Percentiles rank a stretch among this genome's conserved stretches.
phyloP scores from a whole-genome alignment of 2,113 vertebrate species.

The Carlito syrichta region DNA sequence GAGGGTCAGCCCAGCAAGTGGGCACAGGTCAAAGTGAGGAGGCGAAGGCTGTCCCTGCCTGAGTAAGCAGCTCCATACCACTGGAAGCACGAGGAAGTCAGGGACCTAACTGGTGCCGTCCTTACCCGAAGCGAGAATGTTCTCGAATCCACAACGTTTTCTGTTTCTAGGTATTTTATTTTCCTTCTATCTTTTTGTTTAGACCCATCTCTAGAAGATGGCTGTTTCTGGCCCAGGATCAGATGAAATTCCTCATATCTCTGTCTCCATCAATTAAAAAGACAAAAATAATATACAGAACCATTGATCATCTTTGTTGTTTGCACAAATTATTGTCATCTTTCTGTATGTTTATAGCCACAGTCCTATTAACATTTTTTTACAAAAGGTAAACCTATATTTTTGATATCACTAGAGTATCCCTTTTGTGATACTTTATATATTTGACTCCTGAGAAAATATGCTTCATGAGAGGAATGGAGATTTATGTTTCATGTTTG shows the following conservation, averaged over 20 bases:
- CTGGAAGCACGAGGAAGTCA: rapidly evolving
- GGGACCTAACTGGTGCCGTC: not conserved
- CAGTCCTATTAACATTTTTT: not conserved
- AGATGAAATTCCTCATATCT: not conserved
- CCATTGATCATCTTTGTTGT: not conserved
- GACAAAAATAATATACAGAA: not conserved
- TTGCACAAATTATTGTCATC: constrained; percentile 38
- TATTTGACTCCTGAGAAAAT: constrained; percentile 63
- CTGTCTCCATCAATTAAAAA: constrained; percentile 22
- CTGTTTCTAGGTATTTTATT: not conserved
- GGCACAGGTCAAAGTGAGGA: too few species aligned
- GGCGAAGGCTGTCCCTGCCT: too few species aligned
- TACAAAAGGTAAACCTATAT: not conserved
- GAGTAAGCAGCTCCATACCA: rapidly evolving
- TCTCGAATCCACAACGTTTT: not conserved
- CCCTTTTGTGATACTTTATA: not conserved
- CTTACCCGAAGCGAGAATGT: not conserved
- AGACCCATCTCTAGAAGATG: not conserved
- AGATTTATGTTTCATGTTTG: constrained; percentile 65
- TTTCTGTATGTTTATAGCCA: not conserved
- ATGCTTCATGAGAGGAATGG: constrained; percentile 60
- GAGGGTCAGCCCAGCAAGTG: not conserved
- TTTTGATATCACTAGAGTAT: constrained; percentile 47
- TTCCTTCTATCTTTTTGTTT: not conserved
- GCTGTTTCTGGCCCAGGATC: not conserved